Base-by-base conservation (phyloP, 2,888 invertebrate genomes). In the Dermolepida albohirtum region DNA sequence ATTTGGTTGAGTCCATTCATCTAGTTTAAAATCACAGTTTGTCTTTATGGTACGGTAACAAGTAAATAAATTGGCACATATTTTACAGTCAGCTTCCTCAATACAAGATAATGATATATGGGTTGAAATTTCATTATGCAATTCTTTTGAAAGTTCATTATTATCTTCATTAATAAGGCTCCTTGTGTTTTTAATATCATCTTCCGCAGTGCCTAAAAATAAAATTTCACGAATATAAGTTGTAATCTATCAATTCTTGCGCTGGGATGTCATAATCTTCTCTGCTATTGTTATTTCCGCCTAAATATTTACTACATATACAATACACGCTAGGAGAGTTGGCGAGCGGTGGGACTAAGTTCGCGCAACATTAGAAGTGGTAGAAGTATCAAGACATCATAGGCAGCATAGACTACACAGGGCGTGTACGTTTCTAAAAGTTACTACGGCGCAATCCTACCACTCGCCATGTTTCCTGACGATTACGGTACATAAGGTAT, bases 121-220 rank as follows among this genome's bases (percentile, higher is more conserved):
- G 41, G 74, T 81, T 0, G 81, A 79, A 66, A 82, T 82, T 68
- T 86, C 83, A 41, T 84, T 71, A 68, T 82, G 85, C 17, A 87
- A 75, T 74, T 87, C 85, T 1, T 85, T 84, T n/a, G 86, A 76
- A 69, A 86, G 75, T 68, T 84, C 84, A 0, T 86, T 79, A 11
- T 50, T 22, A 17, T 68, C 64, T 34, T 51, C 52, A 54, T 64
- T 34, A 10, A 55, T 51, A 44, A 51, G 16, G 22, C 43, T 43
- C 5, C 12, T 41, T 12, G 51, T 27, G 6, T n/a, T 57, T 55
- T 55, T 55, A 6, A 40, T 14, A 5, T 57, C 55, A 41, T 22
- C 22, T 16, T 27, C 27, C 10, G 10, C 12, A 8, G 8, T 12
- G 22, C 17, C 43, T 64, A 39, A 43, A n/a, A 64, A 64, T 22